Evolutionary conservation across 2,797 vertebrate genomes (phyloP), one percentile per base, ranked within the genome.

Genomic region (Cyprinella venusta): DNA sequence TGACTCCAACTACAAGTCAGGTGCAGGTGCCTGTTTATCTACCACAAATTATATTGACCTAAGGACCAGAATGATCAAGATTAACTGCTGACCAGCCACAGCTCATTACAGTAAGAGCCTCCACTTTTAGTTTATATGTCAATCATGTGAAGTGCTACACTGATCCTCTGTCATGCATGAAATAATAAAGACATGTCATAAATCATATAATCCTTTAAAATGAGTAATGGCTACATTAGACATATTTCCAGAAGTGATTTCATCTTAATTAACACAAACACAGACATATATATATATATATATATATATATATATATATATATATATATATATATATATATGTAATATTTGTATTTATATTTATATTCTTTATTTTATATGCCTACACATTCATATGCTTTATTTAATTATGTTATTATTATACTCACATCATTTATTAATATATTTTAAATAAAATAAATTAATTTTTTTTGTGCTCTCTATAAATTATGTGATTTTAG

Each of bases 1-100:
- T 7, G 82, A 87, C 83, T 59, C 7, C 52, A 75, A 36, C 21
- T 75, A 75, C 48, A 56, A 75, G 30, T 75, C 30, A 15, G 48
- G 52, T 40, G 21, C 30, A 15, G 48, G 52, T 40, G 21, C 52
- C 33, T 40, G 33, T 75, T 75, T 59, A 38, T 75, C 13, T 15
- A 36, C 21, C 52, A 40, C 33, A 76, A 40, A 26, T 76, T 9
- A 38, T 59, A 16, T 76, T 40, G 71, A 74, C 19, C 30, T 74
- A 30, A 13, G 10, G 52, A 76, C 36, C 33, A 59, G 52, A 59
- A 26, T 59, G 36, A 59, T 8, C 4, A 26, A 40, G 67, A 80
- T 71, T 61, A 80, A 71, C 38, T 80, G 26, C 12, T 63, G 24
- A 48, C 12, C 54, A 61, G 54, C 6, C 12, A 19, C 26, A 8